Percentiles rank a stretch among this genome's conserved stretches.
phyloP scores from a whole-genome alignment of 2,113 vertebrate species.

The Clarias batrachus region DNA sequence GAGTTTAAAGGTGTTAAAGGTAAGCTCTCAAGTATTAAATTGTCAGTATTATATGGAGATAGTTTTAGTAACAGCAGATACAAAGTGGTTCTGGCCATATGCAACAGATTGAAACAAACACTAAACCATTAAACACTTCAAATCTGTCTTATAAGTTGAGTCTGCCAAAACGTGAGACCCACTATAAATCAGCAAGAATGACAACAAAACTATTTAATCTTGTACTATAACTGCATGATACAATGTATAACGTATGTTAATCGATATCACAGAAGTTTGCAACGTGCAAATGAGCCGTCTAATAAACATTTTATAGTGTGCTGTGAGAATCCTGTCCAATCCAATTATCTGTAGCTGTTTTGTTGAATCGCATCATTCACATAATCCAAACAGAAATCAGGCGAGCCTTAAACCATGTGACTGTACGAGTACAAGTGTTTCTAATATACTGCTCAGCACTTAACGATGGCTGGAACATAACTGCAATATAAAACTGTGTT shows the following conservation, averaged over 20 bases:
- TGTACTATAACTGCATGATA: background rate
- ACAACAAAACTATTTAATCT: constrained; percentile 5
- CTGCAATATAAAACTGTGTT: background rate
- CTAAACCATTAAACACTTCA: background rate
- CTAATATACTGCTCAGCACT: background rate
- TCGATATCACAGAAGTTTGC: background rate
- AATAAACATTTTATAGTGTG: constrained; percentile 12
- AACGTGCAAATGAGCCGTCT: background rate
- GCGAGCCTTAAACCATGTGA: background rate
- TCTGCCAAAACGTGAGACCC: background rate
- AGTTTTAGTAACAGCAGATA: background rate
- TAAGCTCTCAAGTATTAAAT: background rate
- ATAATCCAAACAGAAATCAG: background rate
- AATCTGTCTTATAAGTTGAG: background rate
- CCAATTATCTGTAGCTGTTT: background rate
- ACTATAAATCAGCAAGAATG: background rate
- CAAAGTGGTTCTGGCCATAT: background rate
- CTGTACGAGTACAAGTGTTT: background rate
- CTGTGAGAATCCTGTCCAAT: constrained; percentile 1
- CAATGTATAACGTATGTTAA: background rate
- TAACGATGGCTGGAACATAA: background rate
- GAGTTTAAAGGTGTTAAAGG: background rate
- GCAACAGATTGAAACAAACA: background rate
- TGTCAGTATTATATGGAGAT: background rate
- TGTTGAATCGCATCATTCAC: background rate